Percentiles rank a stretch among this genome's conserved stretches.
Evolutionary conservation across 2,797 vertebrate species (phyloP).

Genomic region (Xenentodon cancila): DNA sequence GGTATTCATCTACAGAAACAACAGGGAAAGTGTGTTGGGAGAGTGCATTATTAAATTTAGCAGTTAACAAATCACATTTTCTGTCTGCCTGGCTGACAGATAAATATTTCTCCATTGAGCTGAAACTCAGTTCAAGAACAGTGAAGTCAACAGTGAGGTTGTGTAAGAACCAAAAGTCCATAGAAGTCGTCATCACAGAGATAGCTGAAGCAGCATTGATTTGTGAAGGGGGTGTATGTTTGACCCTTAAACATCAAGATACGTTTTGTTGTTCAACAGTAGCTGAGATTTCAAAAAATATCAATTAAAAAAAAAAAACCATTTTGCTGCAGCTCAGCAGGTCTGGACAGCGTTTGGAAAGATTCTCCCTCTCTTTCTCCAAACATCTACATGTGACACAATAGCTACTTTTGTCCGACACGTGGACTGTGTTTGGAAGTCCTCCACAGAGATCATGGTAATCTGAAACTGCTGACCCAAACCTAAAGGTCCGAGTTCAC

Average conservation of each 20-base stretch:
- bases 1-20: conserved; percentile 1
- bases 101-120: conserved; percentile 27
- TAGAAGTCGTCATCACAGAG: conserved; percentile 32
- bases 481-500: not conserved
- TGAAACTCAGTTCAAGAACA: conserved; percentile 20
- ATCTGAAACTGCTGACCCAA: conserved; percentile 17
- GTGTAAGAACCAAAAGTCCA: conserved; percentile 56
- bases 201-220: conserved; percentile 21
- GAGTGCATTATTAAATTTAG: conserved; percentile 5
- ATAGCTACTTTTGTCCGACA: conserved; percentile 5
- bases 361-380: not conserved
- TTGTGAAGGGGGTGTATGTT: conserved; percentile 24
- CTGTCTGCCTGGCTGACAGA: conserved; percentile 3
- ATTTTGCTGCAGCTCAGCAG: not conserved
- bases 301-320: too few species aligned
- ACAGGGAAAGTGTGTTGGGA: not conserved
- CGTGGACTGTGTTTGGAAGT: not conserved
- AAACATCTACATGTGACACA: conserved; percentile 9
- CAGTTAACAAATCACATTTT: conserved; percentile 9
- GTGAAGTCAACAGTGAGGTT: conserved; percentile 32
- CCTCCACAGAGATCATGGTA: conserved; percentile 10
- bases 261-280: conserved; percentile 6
- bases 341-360: not conserved
- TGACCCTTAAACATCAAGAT: conserved; percentile 2
- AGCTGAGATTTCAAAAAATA: conserved; percentile 1